These are phyloP conservation scores for Pogonocherus hispidulus DNA, from an alignment of 2,888 invertebrate species.

Conservation along the genomic window DNA sequence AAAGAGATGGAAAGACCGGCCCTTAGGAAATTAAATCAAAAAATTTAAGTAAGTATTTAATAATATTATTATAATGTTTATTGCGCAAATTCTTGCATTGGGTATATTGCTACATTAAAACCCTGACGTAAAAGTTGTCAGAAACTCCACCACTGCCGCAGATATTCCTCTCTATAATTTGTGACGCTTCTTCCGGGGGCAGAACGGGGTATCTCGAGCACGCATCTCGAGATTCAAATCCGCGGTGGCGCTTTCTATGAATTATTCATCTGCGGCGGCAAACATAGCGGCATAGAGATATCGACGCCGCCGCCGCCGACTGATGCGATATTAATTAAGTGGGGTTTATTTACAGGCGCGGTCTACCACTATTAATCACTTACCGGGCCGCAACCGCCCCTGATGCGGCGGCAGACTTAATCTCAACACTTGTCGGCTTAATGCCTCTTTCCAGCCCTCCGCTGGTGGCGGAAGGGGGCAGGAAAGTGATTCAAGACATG, in stretches of 20 bases:
- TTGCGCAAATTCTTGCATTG: no score
- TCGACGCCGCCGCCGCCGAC: constrained; percentile 56
- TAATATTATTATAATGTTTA: no score
- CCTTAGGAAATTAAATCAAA: no score
- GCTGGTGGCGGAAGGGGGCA: constrained; percentile 2
- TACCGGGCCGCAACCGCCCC: constrained; percentile 46
- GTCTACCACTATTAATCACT: constrained; percentile 63
- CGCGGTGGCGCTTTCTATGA: constrained; percentile 61
- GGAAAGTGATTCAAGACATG: constrained; percentile 10
- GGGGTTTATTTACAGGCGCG: constrained; percentile 59
- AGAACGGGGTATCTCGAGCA: constrained; percentile 55
- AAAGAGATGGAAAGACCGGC: no score
- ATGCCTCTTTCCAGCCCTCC: constrained; percentile 43
- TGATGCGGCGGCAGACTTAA: constrained; percentile 48
- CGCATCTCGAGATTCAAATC: constrained; percentile 66
- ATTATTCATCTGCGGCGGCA: constrained; percentile 64
- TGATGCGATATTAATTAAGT: constrained; percentile 66
- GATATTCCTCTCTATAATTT: constrained; percentile 50
- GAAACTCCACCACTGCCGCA: constrained; percentile 8
- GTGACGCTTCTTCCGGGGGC: constrained; percentile 53
- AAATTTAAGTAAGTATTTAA: no score
- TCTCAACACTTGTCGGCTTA: constrained; percentile 59
- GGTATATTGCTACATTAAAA: no score
- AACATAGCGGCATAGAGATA: constrained; percentile 63
- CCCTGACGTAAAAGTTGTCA: no score